Evolutionary conservation across 2,113 vertebrate genomes (phyloP).

Genomic region (Labrus mixtus): DNA sequence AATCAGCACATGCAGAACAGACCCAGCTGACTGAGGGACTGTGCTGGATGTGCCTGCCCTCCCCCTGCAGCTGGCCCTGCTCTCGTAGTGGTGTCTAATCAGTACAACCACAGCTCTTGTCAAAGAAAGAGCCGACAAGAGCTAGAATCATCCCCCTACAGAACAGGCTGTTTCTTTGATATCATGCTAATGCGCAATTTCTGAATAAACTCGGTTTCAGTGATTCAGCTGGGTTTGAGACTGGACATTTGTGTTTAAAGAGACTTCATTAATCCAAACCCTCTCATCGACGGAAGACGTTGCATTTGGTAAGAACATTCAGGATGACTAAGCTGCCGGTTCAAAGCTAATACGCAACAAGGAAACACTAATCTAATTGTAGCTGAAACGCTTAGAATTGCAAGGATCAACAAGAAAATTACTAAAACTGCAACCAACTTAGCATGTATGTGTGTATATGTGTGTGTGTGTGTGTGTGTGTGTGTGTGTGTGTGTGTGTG

Average conservation of each 20-base stretch:
- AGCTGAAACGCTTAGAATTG: slow-evolving; percentile 17
- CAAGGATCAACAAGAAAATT: slow-evolving; percentile 13
- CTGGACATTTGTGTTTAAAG: slow-evolving; percentile 12
- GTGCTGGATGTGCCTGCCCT: slow-evolving; percentile 48
- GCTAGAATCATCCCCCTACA: slow-evolving; percentile 22
- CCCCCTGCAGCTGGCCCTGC: slow-evolving; percentile 69
- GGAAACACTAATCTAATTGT: slow-evolving; percentile 44
- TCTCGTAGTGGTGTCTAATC: slow-evolving; percentile 61
- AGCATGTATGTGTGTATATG: neutral
- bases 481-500: neutral
- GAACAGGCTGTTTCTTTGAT: slow-evolving; percentile 52
- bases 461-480: neutral
- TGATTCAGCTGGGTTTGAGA: slow-evolving; percentile 22
- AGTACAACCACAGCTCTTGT: slow-evolving; percentile 51
- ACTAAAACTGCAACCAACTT: neutral
- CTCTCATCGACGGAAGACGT: slow-evolving; percentile 16
- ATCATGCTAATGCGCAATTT: slow-evolving; percentile 43
- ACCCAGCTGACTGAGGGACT: slow-evolving; percentile 39
- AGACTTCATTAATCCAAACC: slow-evolving; percentile 5
- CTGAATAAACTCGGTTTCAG: slow-evolving; percentile 27
- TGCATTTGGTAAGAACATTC: slow-evolving; percentile 27
- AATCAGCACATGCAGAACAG: slow-evolving; percentile 62
- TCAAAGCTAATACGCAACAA: slow-evolving; percentile 28
- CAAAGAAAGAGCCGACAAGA: slow-evolving; percentile 17
- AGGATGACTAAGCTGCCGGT: slow-evolving; percentile 28